Evolutionary conservation across 2,888 invertebrate species (phyloP).

Genomic region (Diaphora mendica): DNA sequence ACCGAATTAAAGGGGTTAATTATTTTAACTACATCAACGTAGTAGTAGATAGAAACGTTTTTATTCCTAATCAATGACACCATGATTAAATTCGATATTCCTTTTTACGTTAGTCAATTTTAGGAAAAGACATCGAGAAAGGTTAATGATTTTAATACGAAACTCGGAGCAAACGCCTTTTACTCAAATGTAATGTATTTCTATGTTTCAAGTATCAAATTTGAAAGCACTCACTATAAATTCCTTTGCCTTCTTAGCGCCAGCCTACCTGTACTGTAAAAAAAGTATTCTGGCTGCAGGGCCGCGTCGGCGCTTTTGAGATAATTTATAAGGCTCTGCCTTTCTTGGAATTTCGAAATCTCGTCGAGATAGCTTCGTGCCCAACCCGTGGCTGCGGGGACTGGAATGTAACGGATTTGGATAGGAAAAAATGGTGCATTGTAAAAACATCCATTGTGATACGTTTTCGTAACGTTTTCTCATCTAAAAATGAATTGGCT

Average conservation of each 20-base stretch:
- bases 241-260: slow-evolving; percentile 84
- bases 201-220: slow-evolving; percentile 62
- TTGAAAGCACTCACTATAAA: slow-evolving; percentile 65
- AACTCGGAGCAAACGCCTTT: not conserved
- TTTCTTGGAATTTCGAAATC: slow-evolving; percentile 86
- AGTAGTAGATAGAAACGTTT: not conserved
- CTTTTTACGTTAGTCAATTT: not conserved
- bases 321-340: slow-evolving; percentile 86
- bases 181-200: not conserved
- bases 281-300: slow-evolving; percentile 82
- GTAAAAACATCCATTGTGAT: slow-evolving; percentile 64
- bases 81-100: not conserved
- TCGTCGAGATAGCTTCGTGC: slow-evolving; percentile 77
- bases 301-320: slow-evolving; percentile 86
- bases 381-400: slow-evolving; percentile 71
- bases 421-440: slow-evolving; percentile 80
- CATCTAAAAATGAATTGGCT: slow-evolving; percentile 59
- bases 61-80: not conserved
- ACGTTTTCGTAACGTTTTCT: slow-evolving; percentile 66
- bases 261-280: slow-evolving; percentile 84
- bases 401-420: slow-evolving; percentile 85
- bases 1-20: not conserved
- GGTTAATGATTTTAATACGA: not conserved
- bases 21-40: not conserved
- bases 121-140: not conserved